Evolutionary conservation across 1,140 invertebrate species (phyloP), one percentile per base, ranked within the genome.

Genomic region (Gryon sp.): DNA sequence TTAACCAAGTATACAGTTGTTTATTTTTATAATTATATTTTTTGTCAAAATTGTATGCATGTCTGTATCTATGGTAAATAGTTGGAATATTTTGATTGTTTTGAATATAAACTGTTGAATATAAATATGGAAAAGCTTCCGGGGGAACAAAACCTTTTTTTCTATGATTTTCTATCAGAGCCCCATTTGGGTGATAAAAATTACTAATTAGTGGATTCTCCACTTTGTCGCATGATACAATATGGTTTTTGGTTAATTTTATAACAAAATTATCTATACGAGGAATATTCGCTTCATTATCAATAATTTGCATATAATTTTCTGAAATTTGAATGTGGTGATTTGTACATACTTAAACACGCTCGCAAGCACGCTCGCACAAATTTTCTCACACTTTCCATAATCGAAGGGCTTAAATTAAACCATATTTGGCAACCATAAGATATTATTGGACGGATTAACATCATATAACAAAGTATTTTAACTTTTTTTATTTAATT

Each of bases 241-340:
- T 43, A 14, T 55, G 53, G 16, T 76, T 41, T 41, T 68, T 65
- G 3, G 24, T 60, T n/a, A 74, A 15, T 36, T 73, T 73, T 7
- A 79, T 9, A 19, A 59, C 63, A 38, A 76, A 63, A 9, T 1
- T 18, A 38, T 80, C 74, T 1, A 80, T 53, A 55, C 78, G 60
- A 0, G 57, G 26, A 1, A 76, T 74, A 14, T 80, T 48, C 0
- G 78, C 78, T n/a, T 16, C 15, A 16, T 79, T 43, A 30, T 76
- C 68, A 1, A 79, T 20, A 20, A n/a, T 22, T 46, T 57, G 43
- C 12, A 70, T 76, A 11, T 18, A 11, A 45, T 4, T 62, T 45
- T 12, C 14, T 48, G 18, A 46, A 76, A 7, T 55, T 28, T 1
- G 68, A 66, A 0, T 53, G 5, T 8, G 28, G 7, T 15, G 63